Conservation (phyloP, 2,113 vertebrate species). For the Aix galericulata region DNA sequence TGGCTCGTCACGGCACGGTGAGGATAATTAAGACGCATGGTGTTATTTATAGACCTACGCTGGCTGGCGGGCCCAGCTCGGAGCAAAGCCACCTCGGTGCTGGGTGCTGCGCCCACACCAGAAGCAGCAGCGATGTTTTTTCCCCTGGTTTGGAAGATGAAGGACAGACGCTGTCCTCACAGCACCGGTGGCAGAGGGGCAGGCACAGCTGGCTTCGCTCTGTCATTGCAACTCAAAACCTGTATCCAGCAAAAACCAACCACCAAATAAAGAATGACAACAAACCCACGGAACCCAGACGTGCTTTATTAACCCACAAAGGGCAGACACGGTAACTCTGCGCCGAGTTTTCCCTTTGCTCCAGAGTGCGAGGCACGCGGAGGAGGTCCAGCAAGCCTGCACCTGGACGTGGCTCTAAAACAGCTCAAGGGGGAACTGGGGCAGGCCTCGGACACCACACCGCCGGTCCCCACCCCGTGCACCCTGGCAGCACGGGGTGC, state of each 20-base stretch:
- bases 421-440: fast-evolving
- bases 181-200: fast-evolving
- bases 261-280: too few relatives aligned
- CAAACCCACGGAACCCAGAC: background rate
- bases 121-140: fast-evolving
- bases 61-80: too few relatives aligned
- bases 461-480: background rate
- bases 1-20: fast-evolving
- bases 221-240: background rate
- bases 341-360: fast-evolving
- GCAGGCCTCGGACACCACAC: fast-evolving
- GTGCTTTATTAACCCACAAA: background rate
- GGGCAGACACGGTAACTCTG: background rate
- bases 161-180: fast-evolving
- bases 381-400: fast-evolving
- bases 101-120: background rate
- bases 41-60: background rate
- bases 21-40: background rate
- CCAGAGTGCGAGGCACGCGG: too few relatives aligned
- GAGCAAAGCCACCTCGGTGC: background rate
- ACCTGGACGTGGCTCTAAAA: fast-evolving
- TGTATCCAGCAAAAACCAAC: background rate
- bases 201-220: background rate
- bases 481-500: background rate
- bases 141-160: fast-evolving